These are phyloP conservation scores for Lutjanus campechanus DNA, from an alignment of 2,797 vertebrate species.

Conservation along the genomic window DNA sequence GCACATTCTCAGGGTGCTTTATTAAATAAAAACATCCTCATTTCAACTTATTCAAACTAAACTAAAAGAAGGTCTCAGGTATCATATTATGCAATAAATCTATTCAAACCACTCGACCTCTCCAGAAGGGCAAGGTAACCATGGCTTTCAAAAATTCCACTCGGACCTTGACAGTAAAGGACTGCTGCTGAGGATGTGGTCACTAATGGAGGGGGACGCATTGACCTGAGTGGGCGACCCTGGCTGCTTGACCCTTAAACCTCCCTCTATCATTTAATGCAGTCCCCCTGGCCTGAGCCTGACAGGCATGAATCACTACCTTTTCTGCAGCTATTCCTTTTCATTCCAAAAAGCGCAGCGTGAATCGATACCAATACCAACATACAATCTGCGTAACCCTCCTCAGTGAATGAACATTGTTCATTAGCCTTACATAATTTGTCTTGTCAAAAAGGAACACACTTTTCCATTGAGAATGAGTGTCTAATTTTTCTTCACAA, in stretches of 20 bases:
- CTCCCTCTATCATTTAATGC: slow-evolving; percentile 50
- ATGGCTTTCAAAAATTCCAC: slow-evolving; percentile 41
- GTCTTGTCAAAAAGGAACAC: not conserved
- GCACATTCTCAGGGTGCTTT: not conserved
- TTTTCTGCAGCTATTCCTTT: slow-evolving; percentile 10
- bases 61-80: not conserved
- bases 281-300: slow-evolving; percentile 17
- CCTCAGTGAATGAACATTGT: not conserved
- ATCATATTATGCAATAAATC: not conserved
- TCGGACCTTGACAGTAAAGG: slow-evolving; percentile 34
- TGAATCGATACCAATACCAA: slow-evolving; percentile 43
- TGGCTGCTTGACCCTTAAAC: slow-evolving; percentile 54
- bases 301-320: slow-evolving; percentile 45
- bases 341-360: not conserved
- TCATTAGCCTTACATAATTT: slow-evolving; percentile 14
- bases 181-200: slow-evolving; percentile 35
- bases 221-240: slow-evolving; percentile 49
- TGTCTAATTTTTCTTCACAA: not conserved
- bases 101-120: slow-evolving; percentile 1
- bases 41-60: not conserved
- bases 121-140: not conserved
- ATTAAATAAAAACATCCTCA: not conserved
- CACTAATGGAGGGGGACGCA: slow-evolving; percentile 60
- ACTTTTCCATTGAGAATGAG: not conserved
- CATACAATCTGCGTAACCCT: slow-evolving; percentile 5